Evolutionary conservation across 1,140 invertebrate species (phyloP), one percentile per base, ranked within the genome.

Genomic region (Calephelis nemesis): DNA sequence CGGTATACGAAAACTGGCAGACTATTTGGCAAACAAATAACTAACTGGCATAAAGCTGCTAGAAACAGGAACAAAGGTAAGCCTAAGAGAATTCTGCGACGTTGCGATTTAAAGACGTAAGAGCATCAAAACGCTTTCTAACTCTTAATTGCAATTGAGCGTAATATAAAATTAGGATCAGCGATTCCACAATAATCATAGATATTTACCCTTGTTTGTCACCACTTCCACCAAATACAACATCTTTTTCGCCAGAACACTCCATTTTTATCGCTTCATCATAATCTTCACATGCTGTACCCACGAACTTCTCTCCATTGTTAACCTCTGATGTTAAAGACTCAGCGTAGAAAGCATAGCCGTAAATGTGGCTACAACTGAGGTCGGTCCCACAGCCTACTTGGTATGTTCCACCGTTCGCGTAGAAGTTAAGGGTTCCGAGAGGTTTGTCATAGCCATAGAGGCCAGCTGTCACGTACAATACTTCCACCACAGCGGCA

Each of bases 381-480:
- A 64, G 10, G 11, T 85, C 77, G 0, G 11, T 47, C 8, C 74
- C 80, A 65, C 88, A 91, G 15, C 79, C 79, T 5, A 47, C 60
- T 60, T 88, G 85, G n/a, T 5, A 30, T 48, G 72, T 68, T 5
- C 94, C 95, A 47, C 95, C 95, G 74, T 96, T 96, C 9, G 94
- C 91, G 79, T 94, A 96, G 78, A 95, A 96, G 78, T 96, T 95
- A n/a, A 93, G 87, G 75, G 94, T 87, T n/a, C 95, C 95, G 49
- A 95, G 74, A 0, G 93, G 92, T 1, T 82, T 81, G 63, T 87
- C 87, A 73, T 93, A 90, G 40, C 93, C 95, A 39, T 94, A 84
- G 47, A 82, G 52, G 30, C 93, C 94, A 48, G 91, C 93, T 69
- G 95, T 94, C 0, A 96, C 95, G 76, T 97, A 96, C 54, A 97